A percentile compares a stretch with the other conserved stretches of the same genome.
These are phyloP conservation scores for Zootermopsis nevadensis DNA, from an alignment of 2,888 invertebrate genomes.

Conservation along the genomic window DNA sequence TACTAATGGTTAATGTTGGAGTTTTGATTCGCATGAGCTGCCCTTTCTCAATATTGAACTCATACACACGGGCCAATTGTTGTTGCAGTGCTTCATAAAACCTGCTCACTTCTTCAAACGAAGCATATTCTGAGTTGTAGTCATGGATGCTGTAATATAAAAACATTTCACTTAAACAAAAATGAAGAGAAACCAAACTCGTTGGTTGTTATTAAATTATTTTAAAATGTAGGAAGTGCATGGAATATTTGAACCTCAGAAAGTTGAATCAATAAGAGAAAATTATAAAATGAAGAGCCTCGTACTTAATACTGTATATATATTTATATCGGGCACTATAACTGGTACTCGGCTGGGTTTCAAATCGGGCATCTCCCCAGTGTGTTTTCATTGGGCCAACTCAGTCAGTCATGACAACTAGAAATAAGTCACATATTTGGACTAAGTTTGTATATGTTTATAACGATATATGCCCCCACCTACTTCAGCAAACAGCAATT, in stretches of 20 bases:
- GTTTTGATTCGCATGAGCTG: slow-evolving; percentile 57
- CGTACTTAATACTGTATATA: no score
- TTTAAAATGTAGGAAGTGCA: not conserved
- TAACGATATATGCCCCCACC: no score
- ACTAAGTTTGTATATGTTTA: no score
- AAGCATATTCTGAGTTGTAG: slow-evolving; percentile 47
- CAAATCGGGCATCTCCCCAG: no score
- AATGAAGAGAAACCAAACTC: not conserved
- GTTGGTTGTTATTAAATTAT: not conserved
- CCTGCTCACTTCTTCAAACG: slow-evolving; percentile 56
- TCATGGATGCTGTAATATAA: slow-evolving; percentile 47
- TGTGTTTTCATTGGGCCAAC: no score
- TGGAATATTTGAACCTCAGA: not conserved
- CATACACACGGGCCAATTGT: slow-evolving; percentile 55
- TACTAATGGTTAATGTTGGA: slow-evolving; percentile 58
- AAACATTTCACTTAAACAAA: not conserved
- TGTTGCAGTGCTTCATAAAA: slow-evolving; percentile 57
- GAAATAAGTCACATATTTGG: no score
- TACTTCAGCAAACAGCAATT: no score
- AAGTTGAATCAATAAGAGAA: not conserved
- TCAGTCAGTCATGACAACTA: no score
- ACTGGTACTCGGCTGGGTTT: no score
- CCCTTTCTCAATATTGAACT: slow-evolving; percentile 58
- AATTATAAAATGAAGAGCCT: not conserved
- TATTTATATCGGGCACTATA: no score